Percentiles rank a stretch among this genome's conserved stretches.
Conservation (phyloP, 1,140 invertebrate genomes). For the Lepidostoma basale region DNA sequence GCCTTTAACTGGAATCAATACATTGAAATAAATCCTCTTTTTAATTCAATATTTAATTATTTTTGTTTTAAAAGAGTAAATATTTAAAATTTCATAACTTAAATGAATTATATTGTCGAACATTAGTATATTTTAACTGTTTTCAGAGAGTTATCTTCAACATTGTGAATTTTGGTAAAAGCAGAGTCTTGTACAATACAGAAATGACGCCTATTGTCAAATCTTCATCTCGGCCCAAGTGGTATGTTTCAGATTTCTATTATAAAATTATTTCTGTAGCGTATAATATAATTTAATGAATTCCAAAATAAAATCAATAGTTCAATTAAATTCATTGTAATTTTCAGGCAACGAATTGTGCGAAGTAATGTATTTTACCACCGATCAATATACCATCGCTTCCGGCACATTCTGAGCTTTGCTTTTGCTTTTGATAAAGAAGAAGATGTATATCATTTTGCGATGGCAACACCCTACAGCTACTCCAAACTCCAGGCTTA, state of each 20-base stretch:
- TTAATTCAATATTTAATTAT: too few relatives aligned
- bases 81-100: background rate
- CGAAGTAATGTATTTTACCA: conserved; percentile 92
- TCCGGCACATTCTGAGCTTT: conserved; percentile 93
- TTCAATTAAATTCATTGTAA: background rate
- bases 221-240: conserved; percentile 88
- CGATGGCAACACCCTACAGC: conserved; percentile 91
- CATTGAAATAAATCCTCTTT: too few relatives aligned
- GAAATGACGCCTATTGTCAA: conserved; percentile 94
- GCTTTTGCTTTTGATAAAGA: conserved; percentile 94
- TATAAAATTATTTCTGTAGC: background rate
- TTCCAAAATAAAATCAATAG: too few relatives aligned
- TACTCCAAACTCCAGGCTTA: conserved; percentile 89
- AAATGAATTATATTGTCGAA: background rate
- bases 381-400: conserved; percentile 85
- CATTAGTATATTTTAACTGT: conserved; percentile 48
- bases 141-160: conserved; percentile 93
- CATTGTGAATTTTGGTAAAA: conserved; percentile 95
- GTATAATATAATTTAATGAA: background rate
- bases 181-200: conserved; percentile 83
- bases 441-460: conserved; percentile 93
- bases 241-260: conserved; percentile 62
- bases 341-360: conserved; percentile 79
- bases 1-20: too few relatives aligned
- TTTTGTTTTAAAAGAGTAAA: too few relatives aligned